Evolutionary conservation across 2,797 vertebrate genomes (phyloP).

Genomic region (Enteromius radiatus): DNA sequence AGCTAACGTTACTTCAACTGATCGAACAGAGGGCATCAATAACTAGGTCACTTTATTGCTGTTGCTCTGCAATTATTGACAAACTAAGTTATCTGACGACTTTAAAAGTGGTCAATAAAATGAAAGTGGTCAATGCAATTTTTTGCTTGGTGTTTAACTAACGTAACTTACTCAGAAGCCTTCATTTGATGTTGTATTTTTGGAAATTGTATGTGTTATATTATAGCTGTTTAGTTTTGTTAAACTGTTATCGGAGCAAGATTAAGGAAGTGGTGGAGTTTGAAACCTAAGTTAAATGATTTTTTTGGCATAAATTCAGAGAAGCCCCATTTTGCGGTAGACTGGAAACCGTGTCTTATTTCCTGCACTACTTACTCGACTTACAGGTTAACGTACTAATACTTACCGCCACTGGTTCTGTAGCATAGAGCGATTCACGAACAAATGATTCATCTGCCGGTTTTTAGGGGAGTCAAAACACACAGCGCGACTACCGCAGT

Average conservation of each 20-base stretch:
- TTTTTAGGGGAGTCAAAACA: not conserved
- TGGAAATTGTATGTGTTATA: not conserved
- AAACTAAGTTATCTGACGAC: not conserved
- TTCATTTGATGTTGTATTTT: not conserved
- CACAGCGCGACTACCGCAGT: not conserved
- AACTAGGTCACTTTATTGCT: not conserved
- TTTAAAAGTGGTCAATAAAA: not conserved
- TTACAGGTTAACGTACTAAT: not conserved
- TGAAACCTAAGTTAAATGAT: not conserved
- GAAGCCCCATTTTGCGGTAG: not conserved
- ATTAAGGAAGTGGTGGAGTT: conserved; percentile 9
- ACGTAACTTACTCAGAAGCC: no score
- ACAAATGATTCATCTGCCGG: not conserved
- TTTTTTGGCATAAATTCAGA: not conserved
- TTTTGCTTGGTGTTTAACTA: not conserved
- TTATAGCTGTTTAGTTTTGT: not conserved
- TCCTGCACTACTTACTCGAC: not conserved
- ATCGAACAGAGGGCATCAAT: not conserved
- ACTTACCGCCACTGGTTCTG: not conserved
- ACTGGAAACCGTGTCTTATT: not conserved
- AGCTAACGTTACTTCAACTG: not conserved
- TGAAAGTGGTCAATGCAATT: no score
- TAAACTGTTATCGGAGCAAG: not conserved
- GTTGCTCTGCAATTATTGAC: not conserved
- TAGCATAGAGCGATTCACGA: not conserved